phyloP scores from a whole-genome alignment of 2,797 vertebrate genomes.

The Mus spretus region DNA sequence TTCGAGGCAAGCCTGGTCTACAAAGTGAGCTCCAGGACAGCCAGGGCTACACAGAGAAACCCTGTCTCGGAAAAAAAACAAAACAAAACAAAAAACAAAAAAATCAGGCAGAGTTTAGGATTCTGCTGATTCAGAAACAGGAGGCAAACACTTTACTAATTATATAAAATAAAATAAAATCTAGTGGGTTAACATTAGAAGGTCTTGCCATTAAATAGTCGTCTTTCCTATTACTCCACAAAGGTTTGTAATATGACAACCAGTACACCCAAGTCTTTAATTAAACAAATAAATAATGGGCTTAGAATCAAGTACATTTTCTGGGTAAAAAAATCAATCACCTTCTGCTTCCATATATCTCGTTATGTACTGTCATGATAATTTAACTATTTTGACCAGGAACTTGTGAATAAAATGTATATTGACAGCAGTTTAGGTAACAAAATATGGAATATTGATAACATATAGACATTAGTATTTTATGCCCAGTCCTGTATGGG shows the following conservation, averaged over 20 bases:
- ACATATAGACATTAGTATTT: slow-evolving; percentile 18
- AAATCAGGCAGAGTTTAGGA: neutral
- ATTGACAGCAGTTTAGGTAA: neutral
- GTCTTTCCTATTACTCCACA: slow-evolving; percentile 44
- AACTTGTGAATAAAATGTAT: slow-evolving; percentile 37
- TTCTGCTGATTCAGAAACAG: slow-evolving; percentile 52
- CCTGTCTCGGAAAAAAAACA: too few species aligned
- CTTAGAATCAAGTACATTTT: neutral
- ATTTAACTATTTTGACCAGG: slow-evolving; percentile 58
- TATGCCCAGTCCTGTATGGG: neutral
- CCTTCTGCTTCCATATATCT: neutral
- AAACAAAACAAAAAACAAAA: too few species aligned
- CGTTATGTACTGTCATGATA: neutral
- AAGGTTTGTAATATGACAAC: slow-evolving; percentile 59
- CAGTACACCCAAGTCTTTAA: slow-evolving; percentile 32
- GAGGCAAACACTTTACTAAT: slow-evolving; percentile 42
- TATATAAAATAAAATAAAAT: slow-evolving; percentile 14
- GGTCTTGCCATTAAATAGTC: slow-evolving; percentile 33
- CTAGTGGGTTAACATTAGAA: slow-evolving; percentile 6
- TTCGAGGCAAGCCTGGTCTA: too few species aligned
- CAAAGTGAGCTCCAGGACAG: too few species aligned
- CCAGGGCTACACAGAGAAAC: too few species aligned
- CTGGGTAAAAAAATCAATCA: neutral
- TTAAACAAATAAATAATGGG: neutral
- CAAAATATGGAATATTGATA: slow-evolving; percentile 8